Conservation (phyloP, 2,888 invertebrate genomes). For the Orthosia incerta region DNA sequence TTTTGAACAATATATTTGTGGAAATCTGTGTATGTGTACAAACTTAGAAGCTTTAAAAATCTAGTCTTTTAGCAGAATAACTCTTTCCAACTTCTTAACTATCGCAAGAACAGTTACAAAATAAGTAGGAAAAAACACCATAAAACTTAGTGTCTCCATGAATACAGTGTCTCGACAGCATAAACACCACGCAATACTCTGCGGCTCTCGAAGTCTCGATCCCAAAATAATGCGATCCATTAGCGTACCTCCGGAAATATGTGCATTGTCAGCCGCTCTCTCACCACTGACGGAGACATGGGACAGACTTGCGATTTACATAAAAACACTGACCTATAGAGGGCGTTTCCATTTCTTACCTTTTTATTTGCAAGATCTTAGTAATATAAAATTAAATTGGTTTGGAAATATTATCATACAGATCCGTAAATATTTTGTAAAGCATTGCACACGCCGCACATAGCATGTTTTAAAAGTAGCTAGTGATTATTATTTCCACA, state of each 20-base stretch:
- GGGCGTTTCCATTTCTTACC: slow-evolving; percentile 41
- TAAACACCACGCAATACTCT: slow-evolving; percentile 45
- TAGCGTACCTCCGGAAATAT: slow-evolving; percentile 78
- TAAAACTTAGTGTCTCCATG: slow-evolving; percentile 44
- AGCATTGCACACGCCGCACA: not conserved
- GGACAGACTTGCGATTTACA: slow-evolving; percentile 66
- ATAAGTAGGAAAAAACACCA: slow-evolving; percentile 30
- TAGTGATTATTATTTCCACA: not conserved
- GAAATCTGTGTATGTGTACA: too few species aligned
- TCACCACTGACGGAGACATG: slow-evolving; percentile 62
- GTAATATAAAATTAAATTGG: not conserved
- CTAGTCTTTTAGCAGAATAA: slow-evolving; percentile 1
- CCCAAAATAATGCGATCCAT: slow-evolving; percentile 81
- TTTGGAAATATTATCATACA: not conserved
- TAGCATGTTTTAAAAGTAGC: slow-evolving; percentile 15
- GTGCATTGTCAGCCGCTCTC: slow-evolving; percentile 69
- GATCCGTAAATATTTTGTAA: not conserved
- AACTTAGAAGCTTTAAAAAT: not conserved
- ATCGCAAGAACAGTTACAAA: not conserved
- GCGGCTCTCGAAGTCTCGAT: slow-evolving; percentile 61
- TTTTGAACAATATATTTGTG: too few species aligned
- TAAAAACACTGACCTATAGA: slow-evolving; percentile 63
- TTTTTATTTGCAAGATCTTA: slow-evolving; percentile 19
- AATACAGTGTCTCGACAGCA: slow-evolving; percentile 46
- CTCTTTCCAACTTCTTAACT: not conserved